A percentile compares a stretch with the other conserved stretches of the same genome.
Evolutionary conservation across 2,113 vertebrate genomes (phyloP).

Genomic region (Mellivora capensis): DNA sequence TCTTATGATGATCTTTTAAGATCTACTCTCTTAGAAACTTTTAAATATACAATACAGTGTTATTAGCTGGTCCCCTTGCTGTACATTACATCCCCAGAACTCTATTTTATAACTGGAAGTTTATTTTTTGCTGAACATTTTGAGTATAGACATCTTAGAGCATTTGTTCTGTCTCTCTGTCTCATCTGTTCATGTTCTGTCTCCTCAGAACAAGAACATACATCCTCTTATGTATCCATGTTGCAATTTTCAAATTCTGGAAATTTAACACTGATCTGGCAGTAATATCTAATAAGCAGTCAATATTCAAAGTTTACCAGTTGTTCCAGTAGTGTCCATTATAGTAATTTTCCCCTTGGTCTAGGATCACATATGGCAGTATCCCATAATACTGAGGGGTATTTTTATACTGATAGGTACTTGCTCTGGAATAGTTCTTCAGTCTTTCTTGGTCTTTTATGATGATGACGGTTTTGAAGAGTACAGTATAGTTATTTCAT

Average conservation of each 20-base stretch:
- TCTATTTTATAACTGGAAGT: neutral
- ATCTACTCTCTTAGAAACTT: neutral
- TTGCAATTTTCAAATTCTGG: neutral
- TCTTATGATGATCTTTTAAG: neutral
- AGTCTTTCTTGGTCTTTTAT: neutral
- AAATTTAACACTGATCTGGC: neutral
- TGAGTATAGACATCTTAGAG: constrained; percentile 1
- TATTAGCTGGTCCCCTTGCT: neutral
- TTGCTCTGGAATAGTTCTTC: neutral
- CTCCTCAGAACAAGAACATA: neutral
- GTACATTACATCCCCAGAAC: neutral
- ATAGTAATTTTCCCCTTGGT: neutral
- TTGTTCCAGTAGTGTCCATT: neutral
- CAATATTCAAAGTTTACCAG: neutral
- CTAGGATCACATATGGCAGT: constrained; percentile 18
- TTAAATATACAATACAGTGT: neutral
- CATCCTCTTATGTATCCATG: neutral
- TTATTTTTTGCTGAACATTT: neutral
- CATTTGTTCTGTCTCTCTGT: too few relatives aligned
- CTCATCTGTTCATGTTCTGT: too few relatives aligned
- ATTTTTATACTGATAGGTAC: constrained; percentile 81
- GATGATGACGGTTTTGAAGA: neutral
- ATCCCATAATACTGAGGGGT: constrained; percentile 83
- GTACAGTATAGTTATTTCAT: neutral
- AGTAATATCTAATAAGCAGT: neutral